Conservation (phyloP, 1,140 invertebrate species). For the Drosophila novamexicana region DNA sequence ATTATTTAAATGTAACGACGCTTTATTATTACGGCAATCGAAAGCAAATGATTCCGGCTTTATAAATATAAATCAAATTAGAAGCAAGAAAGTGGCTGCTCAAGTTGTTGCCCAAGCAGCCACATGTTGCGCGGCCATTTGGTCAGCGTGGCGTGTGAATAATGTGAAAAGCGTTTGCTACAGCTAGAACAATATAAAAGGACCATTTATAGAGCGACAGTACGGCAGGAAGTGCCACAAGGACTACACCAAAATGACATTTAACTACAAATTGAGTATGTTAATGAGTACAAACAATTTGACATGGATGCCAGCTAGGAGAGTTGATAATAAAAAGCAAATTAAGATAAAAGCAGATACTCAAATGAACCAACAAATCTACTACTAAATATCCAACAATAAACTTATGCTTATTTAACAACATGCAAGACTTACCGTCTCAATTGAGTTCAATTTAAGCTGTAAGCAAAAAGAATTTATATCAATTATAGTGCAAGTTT, state of each 20-base stretch:
- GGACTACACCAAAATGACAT: conserved; percentile 60
- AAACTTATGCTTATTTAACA: neutral
- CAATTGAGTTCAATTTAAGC: conserved; percentile 18
- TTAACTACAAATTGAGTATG: conserved; percentile 35
- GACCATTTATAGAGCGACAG: conserved; percentile 44
- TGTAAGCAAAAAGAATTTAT: conserved; percentile 10
- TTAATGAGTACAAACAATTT: conserved; percentile 16
- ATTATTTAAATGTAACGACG: conserved; percentile 82
- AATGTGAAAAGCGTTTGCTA: conserved; percentile 37
- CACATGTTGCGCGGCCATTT: conserved; percentile 75
- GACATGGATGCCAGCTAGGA: neutral
- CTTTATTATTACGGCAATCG: conserved; percentile 80
- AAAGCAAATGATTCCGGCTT: conserved; percentile 78
- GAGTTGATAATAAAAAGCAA: conserved; percentile 7
- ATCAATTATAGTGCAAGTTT: neutral
- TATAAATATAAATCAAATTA: conserved; percentile 82
- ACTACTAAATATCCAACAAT: neutral
- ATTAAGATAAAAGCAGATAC: neutral
- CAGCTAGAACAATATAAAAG: conserved; percentile 47
- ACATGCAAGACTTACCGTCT: conserved; percentile 41
- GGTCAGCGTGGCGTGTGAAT: conserved; percentile 46
- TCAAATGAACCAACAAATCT: neutral
- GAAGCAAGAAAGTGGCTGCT: conserved; percentile 25
- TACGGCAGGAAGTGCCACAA: conserved; percentile 9
- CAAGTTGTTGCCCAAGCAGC: conserved; percentile 21